Evolutionary conservation across 1,140 invertebrate species (phyloP), one percentile per base, ranked within the genome.

Genomic region (Cotesia typhae): DNA sequence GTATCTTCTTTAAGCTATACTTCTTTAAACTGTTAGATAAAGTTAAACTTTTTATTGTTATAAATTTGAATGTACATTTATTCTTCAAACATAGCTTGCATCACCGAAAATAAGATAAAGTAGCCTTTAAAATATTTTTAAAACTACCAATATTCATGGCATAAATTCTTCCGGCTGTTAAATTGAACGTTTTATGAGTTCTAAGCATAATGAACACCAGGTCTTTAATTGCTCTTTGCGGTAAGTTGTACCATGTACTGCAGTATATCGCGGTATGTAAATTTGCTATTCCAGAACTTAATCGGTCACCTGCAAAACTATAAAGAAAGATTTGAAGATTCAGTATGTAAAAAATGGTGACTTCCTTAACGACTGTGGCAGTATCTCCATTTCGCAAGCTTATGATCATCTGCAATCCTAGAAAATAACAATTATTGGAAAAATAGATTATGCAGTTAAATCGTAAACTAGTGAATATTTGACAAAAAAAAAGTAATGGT

Each of bases 101-200:
- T 60, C 35, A 82, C 75, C 3, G 79, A 79, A 64, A 68, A 35
- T 79, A 81, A 0, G 81, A 81, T 6, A 68, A 71, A 3, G 75
- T 67, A 1, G 79, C 76, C 59, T 80, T 82, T 3, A 82, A 0
- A 4, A 81, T 67, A 36, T 72, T 74, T 60, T 73, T 81, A 55
- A 81, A 80, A 57, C 76, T 82, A 1, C 78, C 68, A 5, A 80
- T 69, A 70, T 78, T 76, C 51, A 82, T 69, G 7, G 20, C 57
- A 38, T 73, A 76, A 70, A 80, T 74, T 66, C 77, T 75, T 20
- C 78, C 80, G 6, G 77, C 80, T 1, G 74, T 78, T 1, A 79
- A 28, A 20, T 68, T 71, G 36, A 81, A 70, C 6, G 75, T 70
- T 14, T 74, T 73, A 6, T 67, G 70, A n/a, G 75, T 38, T 14